Base-by-base conservation (phyloP, 1,140 invertebrate genomes). In the Galendromus occidentalis region DNA sequence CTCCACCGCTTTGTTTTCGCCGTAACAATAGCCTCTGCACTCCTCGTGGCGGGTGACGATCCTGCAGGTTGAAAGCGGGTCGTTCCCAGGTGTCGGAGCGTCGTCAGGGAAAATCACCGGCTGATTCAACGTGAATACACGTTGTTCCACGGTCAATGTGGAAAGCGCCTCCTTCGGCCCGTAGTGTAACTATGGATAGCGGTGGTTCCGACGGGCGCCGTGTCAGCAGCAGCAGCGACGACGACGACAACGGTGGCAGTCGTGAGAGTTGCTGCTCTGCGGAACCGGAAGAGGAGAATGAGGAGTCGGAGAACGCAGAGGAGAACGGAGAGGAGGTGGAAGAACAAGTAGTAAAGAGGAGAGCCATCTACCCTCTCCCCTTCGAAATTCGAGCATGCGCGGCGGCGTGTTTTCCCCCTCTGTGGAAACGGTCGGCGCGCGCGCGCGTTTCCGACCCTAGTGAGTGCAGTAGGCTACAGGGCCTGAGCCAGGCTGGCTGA, bases 281-380 rank as follows among this genome's bases (percentile, higher is more conserved):
- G 51, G 51, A 59, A 59, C 51, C 51, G 51, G 51, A 59, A 59
- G 51, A 59, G 51, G 33, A 59, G 51, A 25, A 39, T 39, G 33
- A n/a, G n/a, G n/a, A 17, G 22, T 59, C 51, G 51, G 51, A 59
- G 51, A 33, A 59, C 12, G 51, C 1, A 39, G 33, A 39, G 33
- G 33, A 39, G 33, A 39, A 39, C 33, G 33, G 9, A 39, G 33
- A 39, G 33, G 33, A 39, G 33, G 33, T 39, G 9, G 33, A 39
- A 39, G 33, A 39, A 39, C 33, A 39, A 39, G 33, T 39, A 59
- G n/a, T 9, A 39, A 4, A 4, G 2, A 17, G 14, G 51, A 17
- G 51, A 18, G 51, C 51, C 17, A 25, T 17, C 14, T 14, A 22
- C 33, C 33, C 33, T 39, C 33, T 9, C 33, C 9, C 33, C 33